These are phyloP conservation scores for Cyclopterus lumpus DNA, from an alignment of 2,797 vertebrate genomes.

Conservation along the genomic window DNA sequence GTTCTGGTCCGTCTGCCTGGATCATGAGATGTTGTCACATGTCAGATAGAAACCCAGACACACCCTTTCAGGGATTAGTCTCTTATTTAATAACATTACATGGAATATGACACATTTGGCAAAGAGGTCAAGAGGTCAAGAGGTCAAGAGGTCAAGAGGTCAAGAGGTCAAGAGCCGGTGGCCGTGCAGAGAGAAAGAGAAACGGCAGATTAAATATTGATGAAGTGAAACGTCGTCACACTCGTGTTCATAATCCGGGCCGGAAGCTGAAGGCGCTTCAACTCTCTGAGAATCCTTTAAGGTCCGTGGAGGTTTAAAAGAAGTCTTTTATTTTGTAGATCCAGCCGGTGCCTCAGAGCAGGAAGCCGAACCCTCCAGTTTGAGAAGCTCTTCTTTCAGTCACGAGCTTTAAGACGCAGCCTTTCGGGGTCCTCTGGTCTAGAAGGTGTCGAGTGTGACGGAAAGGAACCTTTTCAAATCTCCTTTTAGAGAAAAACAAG, in stretches of 20 bases:
- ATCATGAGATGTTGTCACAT: not conserved
- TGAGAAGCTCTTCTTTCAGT: too few species aligned
- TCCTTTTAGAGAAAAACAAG: too few species aligned
- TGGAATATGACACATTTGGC: conserved; percentile 24
- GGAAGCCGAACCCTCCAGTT: too few species aligned
- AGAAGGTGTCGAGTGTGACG: too few species aligned
- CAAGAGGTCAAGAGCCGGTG: conserved; percentile 5
- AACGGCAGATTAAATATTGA: not conserved
- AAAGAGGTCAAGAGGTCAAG: not conserved
- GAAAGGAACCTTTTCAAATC: too few species aligned
- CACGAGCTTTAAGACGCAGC: too few species aligned
- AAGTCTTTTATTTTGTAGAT: too few species aligned
- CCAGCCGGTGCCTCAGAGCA: too few species aligned
- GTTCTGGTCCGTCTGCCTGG: not conserved
- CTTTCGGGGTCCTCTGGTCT: too few species aligned
- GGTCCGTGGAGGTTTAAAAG: not conserved
- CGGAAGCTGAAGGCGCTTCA: not conserved
- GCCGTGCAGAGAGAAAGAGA: not conserved
- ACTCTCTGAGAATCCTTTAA: not conserved
- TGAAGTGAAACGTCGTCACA: not conserved
- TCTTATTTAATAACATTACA: conserved; percentile 41
- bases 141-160: conserved; percentile 15
- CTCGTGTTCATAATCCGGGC: not conserved
- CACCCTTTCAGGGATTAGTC: conserved; percentile 15
- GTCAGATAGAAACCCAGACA: not conserved